phyloP scores from a whole-genome alignment of 2,888 invertebrate genomes.

The Mellilla xanthometata region DNA sequence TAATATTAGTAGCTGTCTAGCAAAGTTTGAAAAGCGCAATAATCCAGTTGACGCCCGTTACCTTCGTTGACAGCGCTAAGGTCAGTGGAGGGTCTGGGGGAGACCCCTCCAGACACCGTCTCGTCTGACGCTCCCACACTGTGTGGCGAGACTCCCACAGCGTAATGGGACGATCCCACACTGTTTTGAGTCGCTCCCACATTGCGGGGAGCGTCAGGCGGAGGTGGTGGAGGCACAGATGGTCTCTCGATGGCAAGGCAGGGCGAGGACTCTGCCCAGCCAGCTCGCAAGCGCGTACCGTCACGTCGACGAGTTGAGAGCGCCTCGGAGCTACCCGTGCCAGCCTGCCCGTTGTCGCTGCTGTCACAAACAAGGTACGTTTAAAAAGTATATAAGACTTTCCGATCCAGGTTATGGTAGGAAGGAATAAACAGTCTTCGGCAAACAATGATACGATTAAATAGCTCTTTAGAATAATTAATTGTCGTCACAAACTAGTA shows the following conservation, averaged over 20 bases:
- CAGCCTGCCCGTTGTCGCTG: conserved; percentile 69
- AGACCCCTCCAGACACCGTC: background rate
- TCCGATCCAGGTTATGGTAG: too few species aligned
- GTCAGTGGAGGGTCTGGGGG: conserved; percentile 48
- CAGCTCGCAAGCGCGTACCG: conserved; percentile 46
- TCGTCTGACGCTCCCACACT: background rate
- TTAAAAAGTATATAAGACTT: too few species aligned
- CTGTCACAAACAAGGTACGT: conserved; percentile 42
- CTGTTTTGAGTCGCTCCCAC: background rate
- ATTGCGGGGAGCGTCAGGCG: conserved; percentile 30
- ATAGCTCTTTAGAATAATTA: too few species aligned
- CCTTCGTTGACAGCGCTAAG: conserved; percentile 81
- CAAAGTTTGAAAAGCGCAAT: conserved; percentile 16
- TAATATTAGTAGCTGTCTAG: conserved; percentile 12
- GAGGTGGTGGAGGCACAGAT: conserved; percentile 60
- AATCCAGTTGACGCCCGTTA: conserved; percentile 70
- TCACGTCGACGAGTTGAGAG: conserved; percentile 47
- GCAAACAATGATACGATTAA: too few species aligned
- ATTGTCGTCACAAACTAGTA: too few species aligned
- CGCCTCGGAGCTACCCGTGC: conserved; percentile 64
- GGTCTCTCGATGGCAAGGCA: conserved; percentile 65
- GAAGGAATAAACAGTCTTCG: too few species aligned
- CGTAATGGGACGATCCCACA: background rate
- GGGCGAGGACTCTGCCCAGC: conserved; percentile 65
- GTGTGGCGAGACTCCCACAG: background rate